Evolutionary conservation across 2,797 vertebrate genomes (phyloP).

Genomic region (Ceryle rudis): DNA sequence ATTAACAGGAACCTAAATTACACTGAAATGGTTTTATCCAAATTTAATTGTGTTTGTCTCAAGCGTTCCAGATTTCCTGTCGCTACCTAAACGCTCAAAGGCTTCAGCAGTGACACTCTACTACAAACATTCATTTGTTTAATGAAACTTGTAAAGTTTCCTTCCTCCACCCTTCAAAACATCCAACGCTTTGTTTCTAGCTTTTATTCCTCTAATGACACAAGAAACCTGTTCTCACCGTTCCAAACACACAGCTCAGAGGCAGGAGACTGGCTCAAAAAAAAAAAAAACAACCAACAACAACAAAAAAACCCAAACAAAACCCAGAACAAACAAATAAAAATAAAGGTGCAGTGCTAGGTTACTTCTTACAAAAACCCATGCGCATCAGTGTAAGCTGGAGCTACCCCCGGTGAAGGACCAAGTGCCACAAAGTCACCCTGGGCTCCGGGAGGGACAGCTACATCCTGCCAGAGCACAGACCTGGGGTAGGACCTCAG

Average conservation of each 20-base stretch:
- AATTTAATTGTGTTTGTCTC: not conserved
- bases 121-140: not conserved
- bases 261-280: not conserved
- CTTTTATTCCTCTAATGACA: not conserved
- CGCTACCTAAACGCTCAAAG: not conserved
- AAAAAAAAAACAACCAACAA: too few relatives aligned
- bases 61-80: not conserved
- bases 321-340: too few relatives aligned
- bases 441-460: accelerated
- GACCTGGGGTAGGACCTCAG: not conserved
- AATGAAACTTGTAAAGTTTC: not conserved
- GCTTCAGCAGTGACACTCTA: not conserved
- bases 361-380: not conserved
- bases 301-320: too few relatives aligned
- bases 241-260: not conserved
- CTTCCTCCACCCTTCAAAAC: not conserved
- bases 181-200: not conserved
- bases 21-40: not conserved
- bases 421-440: not conserved
- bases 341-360: not conserved
- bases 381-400: not conserved
- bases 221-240: not conserved
- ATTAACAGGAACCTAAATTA: not conserved
- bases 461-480: not conserved
- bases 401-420: not conserved